phyloP scores from a whole-genome alignment of 2,113 vertebrate genomes.

The Spheniscus mendiculus region DNA sequence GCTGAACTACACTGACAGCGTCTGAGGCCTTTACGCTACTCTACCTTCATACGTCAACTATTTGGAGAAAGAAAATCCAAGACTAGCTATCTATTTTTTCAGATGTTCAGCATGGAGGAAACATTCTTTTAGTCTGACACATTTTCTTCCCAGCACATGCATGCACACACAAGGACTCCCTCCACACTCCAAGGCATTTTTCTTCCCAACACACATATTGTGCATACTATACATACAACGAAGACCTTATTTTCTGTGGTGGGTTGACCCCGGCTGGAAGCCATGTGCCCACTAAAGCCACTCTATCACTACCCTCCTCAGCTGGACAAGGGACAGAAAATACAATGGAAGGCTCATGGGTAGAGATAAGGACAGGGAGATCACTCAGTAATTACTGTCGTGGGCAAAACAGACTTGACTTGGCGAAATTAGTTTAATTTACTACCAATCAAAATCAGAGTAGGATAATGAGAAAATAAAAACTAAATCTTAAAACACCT shows the following conservation, averaged over 20 bases:
- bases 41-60: neutral
- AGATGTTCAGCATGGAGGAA: neutral
- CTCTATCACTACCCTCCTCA: neutral
- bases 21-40: neutral
- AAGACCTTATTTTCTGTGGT: neutral
- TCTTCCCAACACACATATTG: neutral
- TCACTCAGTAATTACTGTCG: neutral
- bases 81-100: neutral
- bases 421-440: neutral
- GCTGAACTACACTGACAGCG: neutral
- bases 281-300: neutral
- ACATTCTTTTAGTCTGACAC: neutral
- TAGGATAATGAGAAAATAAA: neutral
- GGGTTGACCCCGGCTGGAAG: neutral
- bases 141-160: neutral
- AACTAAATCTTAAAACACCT: neutral
- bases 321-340: neutral
- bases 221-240: no score
- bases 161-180: neutral
- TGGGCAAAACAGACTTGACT: neutral
- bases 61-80: neutral
- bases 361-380: neutral
- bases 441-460: neutral
- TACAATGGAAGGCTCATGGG: neutral
- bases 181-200: neutral